phyloP scores from a whole-genome alignment of 2,113 vertebrate genomes.

The Datnioides undecimradiatus region DNA sequence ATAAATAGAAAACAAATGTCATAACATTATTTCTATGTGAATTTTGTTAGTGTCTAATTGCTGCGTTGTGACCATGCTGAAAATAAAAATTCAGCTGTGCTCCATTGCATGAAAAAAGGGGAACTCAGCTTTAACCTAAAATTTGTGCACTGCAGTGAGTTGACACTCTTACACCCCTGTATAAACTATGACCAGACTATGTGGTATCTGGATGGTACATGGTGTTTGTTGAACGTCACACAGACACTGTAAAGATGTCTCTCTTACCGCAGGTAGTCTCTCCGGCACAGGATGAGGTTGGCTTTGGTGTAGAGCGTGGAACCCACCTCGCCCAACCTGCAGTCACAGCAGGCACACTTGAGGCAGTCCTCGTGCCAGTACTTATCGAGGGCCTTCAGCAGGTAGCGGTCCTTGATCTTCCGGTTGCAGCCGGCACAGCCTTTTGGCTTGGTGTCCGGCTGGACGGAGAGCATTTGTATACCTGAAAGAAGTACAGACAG shows the following conservation, averaged over 20 bases:
- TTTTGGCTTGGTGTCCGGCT: conserved; percentile 99
- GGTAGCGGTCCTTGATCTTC: conserved; percentile 99
- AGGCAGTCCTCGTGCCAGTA: conserved; percentile 99
- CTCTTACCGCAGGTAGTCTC: conserved; percentile 97
- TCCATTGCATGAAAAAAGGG: not conserved
- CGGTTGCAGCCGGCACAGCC: conserved; percentile 99
- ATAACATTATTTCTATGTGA: not conserved
- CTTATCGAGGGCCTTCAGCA: conserved; percentile 97
- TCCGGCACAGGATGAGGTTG: conserved; percentile 97
- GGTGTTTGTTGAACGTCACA: not conserved
- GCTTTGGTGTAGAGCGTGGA: conserved; percentile 99
- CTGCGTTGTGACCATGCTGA: not conserved
- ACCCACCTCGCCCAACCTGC: conserved; percentile 97
- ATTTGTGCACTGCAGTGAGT: conserved; percentile 1
- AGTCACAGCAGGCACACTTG: conserved; percentile 98
- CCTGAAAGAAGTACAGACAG: conserved; percentile 77
- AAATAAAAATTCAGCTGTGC: not conserved
- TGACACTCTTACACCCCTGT: not conserved
- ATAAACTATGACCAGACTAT: not conserved
- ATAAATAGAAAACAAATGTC: no score
- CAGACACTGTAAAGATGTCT: no score
- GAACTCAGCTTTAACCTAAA: not conserved
- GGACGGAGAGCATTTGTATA: conserved; percentile 99
- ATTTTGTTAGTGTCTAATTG: not conserved
- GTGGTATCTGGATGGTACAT: not conserved